These are phyloP conservation scores for Ormyrus rosae DNA, from an alignment of 2,888 invertebrate species.

Conservation along the genomic window DNA sequence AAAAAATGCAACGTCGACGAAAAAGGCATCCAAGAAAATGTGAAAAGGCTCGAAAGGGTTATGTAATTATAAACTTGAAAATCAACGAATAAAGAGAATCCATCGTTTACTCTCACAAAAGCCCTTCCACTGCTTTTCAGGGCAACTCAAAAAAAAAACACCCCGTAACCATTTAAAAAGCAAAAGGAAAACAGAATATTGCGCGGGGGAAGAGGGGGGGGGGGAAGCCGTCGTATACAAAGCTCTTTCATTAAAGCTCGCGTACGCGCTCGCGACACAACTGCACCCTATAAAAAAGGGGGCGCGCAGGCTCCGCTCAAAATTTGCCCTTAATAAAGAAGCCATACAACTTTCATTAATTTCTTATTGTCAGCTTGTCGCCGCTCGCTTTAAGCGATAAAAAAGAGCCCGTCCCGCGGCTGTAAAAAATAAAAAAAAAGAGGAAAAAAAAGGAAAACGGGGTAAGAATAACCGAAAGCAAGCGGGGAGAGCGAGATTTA, in stretches of 20 bases:
- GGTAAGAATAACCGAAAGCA: not conserved
- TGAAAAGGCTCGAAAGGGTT: too few relatives aligned
- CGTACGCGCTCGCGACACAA: conserved; percentile 12
- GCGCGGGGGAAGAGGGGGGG: not conserved
- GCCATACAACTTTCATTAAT: conserved; percentile 51
- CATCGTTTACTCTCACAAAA: conserved; percentile 11
- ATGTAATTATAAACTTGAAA: too few relatives aligned
- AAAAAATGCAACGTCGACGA: too few relatives aligned
- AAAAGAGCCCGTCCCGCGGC: not conserved
- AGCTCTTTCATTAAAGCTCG: conserved; percentile 46
- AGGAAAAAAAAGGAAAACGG: not conserved
- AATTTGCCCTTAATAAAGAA: conserved; percentile 52
- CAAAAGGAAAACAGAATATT: not conserved
- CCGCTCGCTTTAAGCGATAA: not conserved
- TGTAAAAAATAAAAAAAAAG: not conserved
- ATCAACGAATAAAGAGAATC: not conserved
- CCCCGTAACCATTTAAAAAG: not conserved
- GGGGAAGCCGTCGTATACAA: not conserved
- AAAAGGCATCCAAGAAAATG: too few relatives aligned
- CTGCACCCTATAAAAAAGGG: not conserved
- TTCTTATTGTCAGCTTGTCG: conserved; percentile 53
- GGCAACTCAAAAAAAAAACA: not conserved
- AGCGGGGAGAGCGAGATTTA: conserved; percentile 39
- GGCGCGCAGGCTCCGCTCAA: conserved; percentile 16
- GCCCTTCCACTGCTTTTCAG: not conserved